A percentile compares a stretch with the other conserved stretches of the same genome.
These are phyloP conservation scores for Drosophila tanythrix DNA, from an alignment of 2,888 invertebrate species.

Conservation along the genomic window DNA sequence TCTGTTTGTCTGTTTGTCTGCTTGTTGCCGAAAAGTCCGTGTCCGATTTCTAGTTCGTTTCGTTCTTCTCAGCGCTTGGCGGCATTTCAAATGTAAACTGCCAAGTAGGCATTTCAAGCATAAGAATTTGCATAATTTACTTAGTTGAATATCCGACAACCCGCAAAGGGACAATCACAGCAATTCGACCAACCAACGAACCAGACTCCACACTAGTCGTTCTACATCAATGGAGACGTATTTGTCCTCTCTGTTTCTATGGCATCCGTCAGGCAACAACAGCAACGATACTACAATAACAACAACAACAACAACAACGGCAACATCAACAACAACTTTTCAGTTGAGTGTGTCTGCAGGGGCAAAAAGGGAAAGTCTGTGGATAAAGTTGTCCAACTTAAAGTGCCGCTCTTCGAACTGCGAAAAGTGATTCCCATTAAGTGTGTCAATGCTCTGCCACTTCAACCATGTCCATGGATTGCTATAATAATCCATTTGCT, in stretches of 20 bases:
- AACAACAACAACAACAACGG: slow-evolving; percentile 16
- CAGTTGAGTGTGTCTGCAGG: slow-evolving; percentile 2
- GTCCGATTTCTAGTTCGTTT: slow-evolving; percentile 49
- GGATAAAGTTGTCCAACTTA: slow-evolving; percentile 68
- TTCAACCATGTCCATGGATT: slow-evolving; percentile 21
- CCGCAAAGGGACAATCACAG: slow-evolving; percentile 59
- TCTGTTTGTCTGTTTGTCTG: slow-evolving; percentile 17
- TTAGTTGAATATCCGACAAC: slow-evolving; percentile 63
- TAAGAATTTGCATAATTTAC: slow-evolving; percentile 76
- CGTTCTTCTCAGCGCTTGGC: slow-evolving; percentile 24
- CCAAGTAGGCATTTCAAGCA: slow-evolving; percentile 71
- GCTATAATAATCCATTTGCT: slow-evolving; percentile 36
- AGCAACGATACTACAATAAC: slow-evolving; percentile 5
- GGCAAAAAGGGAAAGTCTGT: slow-evolving; percentile 35
- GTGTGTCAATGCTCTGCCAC: slow-evolving; percentile 46
- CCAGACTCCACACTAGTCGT: slow-evolving; percentile 13
- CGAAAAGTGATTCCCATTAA: slow-evolving; percentile 59
- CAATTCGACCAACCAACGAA: not conserved
- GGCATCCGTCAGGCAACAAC: slow-evolving; percentile 21
- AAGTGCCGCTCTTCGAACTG: slow-evolving; percentile 53
- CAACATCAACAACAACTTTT: slow-evolving; percentile 37
- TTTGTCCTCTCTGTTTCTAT: slow-evolving; percentile 35
- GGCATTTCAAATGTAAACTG: slow-evolving; percentile 66
- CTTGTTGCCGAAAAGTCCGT: slow-evolving; percentile 22
- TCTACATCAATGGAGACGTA: slow-evolving; percentile 48